These are phyloP conservation scores for Zoanthus gigantus DNA, from an alignment of 92 coral and sea anemone genomes.

Conservation along the genomic window DNA sequence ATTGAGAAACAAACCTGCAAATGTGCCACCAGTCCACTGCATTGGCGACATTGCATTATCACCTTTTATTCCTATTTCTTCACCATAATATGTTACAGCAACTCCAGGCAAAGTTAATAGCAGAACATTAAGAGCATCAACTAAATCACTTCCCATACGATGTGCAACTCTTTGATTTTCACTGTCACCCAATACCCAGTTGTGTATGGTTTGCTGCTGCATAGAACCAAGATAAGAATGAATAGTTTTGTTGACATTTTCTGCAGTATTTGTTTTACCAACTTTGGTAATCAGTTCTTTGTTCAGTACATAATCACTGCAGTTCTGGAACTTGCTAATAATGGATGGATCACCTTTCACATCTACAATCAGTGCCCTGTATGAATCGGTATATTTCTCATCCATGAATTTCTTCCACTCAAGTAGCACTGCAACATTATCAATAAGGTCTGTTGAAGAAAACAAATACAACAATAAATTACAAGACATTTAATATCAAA, in stretches of 20 bases:
- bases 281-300: slow-evolving; percentile 55
- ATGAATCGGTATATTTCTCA: slow-evolving; percentile 34
- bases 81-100: slow-evolving; percentile 80
- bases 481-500: too few species aligned
- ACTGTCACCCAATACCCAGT: slow-evolving; percentile 74
- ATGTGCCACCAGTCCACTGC: slow-evolving; percentile 67
- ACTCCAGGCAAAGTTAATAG: slow-evolving; percentile 90
- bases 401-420: slow-evolving; percentile 61
- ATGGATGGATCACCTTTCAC: slow-evolving; percentile 43
- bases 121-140: slow-evolving; percentile 85
- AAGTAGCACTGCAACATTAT: slow-evolving; percentile 31
- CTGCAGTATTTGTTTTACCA: slow-evolving; percentile 14
- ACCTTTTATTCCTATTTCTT: slow-evolving; percentile 85
- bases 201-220: slow-evolving; percentile 68
- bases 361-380: slow-evolving; percentile 63
- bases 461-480: too few species aligned
- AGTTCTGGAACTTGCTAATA: slow-evolving; percentile 47
- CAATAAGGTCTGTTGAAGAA: slow-evolving; percentile 47
- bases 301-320: slow-evolving; percentile 58
- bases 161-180: slow-evolving; percentile 61
- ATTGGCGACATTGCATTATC: slow-evolving; percentile 64
- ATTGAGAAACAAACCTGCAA: slow-evolving; percentile 66
- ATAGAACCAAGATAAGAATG: slow-evolving; percentile 64
- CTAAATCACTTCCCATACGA: slow-evolving; percentile 59
- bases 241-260: slow-evolving; percentile 62